These are phyloP conservation scores for Corvus hawaiiensis DNA, from an alignment of 2,113 vertebrate species.

Conservation along the genomic window DNA sequence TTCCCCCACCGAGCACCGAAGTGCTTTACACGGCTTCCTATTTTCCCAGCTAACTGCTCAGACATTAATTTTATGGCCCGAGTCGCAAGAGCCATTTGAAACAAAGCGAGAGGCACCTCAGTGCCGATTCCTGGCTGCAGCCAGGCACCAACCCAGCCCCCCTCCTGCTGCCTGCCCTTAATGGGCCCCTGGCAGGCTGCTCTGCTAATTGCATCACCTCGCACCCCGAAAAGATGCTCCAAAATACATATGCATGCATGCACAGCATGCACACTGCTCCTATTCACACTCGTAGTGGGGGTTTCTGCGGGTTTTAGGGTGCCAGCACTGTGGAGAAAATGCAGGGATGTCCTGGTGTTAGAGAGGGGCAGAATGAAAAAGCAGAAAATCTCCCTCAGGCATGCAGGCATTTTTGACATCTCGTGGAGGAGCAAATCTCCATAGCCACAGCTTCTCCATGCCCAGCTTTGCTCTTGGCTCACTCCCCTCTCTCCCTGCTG, in stretches of 20 bases:
- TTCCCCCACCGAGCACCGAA: neutral
- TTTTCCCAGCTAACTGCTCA: neutral
- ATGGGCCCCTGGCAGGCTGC: neutral
- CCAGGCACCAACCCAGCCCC: neutral
- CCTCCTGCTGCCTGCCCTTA: neutral
- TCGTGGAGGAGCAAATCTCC: neutral
- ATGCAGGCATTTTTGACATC: neutral
- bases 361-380: neutral
- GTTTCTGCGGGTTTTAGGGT: neutral
- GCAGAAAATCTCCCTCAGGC: neutral
- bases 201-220: neutral
- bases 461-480: neutral
- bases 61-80: neutral
- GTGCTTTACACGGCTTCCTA: neutral
- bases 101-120: neutral
- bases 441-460: neutral
- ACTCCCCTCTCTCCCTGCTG: neutral
- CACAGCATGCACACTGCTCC: neutral
- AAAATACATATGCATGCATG: accelerated
- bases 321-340: neutral
- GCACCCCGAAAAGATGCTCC: neutral
- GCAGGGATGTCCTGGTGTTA: neutral
- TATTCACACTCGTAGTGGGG: accelerated
- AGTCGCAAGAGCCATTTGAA: neutral
- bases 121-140: neutral